A percentile compares a stretch with the other conserved stretches of the same genome.
phyloP scores from a whole-genome alignment of 2,888 invertebrate species.

The Rhagonycha fulva region DNA sequence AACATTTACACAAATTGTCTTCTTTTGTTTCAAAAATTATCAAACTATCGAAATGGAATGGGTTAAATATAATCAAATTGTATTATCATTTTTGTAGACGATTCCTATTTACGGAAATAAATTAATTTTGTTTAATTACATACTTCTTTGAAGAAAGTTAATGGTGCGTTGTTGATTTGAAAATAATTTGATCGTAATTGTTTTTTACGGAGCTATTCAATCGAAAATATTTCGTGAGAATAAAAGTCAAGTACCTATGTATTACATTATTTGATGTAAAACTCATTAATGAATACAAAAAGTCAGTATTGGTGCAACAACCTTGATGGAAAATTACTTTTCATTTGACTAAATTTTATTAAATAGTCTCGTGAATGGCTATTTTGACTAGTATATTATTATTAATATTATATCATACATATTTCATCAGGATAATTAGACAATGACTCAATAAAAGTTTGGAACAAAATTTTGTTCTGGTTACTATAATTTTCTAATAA shows the following conservation, averaged over 20 bases:
- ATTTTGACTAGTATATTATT: too few species aligned
- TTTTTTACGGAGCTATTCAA: slow-evolving; percentile 13
- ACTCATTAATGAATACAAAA: background rate
- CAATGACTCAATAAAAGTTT: too few species aligned
- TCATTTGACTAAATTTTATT: background rate
- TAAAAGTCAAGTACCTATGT: background rate
- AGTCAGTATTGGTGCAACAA: background rate
- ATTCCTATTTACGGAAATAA: slow-evolving; percentile 16
- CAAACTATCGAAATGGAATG: background rate
- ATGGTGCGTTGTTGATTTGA: slow-evolving; percentile 12
- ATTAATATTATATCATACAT: too few species aligned
- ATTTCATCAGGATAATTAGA: too few species aligned
- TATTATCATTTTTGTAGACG: too few species aligned
- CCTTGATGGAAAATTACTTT: background rate
- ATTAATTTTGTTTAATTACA: slow-evolving; percentile 15
- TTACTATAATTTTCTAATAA: too few species aligned
- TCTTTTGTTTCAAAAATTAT: background rate
- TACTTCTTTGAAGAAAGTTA: slow-evolving; percentile 7
- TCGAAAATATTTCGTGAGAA: slow-evolving; percentile 7
- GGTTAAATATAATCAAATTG: background rate
- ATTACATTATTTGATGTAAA: background rate
- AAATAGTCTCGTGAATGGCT: background rate
- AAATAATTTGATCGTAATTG: slow-evolving; percentile 19
- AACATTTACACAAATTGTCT: background rate
- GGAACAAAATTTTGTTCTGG: too few species aligned